These are phyloP conservation scores for Cephus rjabovi DNA, from an alignment of 2,888 invertebrate species.

Conservation along the genomic window DNA sequence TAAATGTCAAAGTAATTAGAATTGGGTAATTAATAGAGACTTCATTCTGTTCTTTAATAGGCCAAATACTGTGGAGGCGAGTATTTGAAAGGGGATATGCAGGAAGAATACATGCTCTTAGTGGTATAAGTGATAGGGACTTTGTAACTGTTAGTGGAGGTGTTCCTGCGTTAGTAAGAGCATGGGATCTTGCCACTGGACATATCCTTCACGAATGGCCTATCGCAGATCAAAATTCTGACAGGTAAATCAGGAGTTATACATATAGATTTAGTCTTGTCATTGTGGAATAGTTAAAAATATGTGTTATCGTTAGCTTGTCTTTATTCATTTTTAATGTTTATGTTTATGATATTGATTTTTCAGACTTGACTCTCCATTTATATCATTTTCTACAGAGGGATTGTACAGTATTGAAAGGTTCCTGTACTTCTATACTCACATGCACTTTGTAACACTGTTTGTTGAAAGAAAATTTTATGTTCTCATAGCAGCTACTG, in stretches of 20 bases:
- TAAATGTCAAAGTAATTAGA: no score
- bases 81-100: constrained; percentile 76
- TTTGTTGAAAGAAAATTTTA: no score
- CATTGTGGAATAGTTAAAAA: no score
- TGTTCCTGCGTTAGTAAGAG: constrained; percentile 79
- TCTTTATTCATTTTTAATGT: not conserved
- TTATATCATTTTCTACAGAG: constrained; percentile 61
- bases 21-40: no score
- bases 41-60: constrained; percentile 61
- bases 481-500: no score
- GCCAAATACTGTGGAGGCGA: constrained; percentile 86
- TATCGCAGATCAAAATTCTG: constrained; percentile 59
- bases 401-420: constrained; percentile 62
- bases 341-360: constrained; percentile 32
- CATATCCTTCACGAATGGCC: constrained; percentile 83
- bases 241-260: constrained; percentile 46
- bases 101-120: constrained; percentile 76
- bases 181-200: constrained; percentile 83
- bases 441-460: no score
- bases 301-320: no score
- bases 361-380: constrained; percentile 60
- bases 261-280: no score
- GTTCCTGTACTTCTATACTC: constrained; percentile 39
- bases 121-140: constrained; percentile 74
- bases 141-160: constrained; percentile 82